Conservation (phyloP, 2,888 invertebrate species). For the Atrina japonica region DNA sequence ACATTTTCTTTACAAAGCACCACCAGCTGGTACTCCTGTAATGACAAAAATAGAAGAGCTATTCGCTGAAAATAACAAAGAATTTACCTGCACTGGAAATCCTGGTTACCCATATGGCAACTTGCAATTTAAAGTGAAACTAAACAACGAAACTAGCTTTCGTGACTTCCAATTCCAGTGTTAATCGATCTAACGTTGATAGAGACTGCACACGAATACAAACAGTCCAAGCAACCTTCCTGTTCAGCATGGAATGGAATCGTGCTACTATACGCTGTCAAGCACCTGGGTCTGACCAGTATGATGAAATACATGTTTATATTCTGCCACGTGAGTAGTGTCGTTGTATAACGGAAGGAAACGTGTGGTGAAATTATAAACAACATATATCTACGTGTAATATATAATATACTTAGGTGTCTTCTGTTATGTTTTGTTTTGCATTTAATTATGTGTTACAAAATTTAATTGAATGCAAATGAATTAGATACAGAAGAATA, state of each 20-base stretch:
- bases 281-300: conserved; percentile 18
- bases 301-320: conserved; percentile 36
- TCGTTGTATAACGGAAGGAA: no score
- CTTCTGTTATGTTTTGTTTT: no score
- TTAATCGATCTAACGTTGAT: conserved; percentile 25
- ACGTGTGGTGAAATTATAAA: no score
- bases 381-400: no score
- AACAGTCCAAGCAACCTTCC: conserved; percentile 22
- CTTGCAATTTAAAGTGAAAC: conserved; percentile 36
- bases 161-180: conserved; percentile 31
- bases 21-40: conserved; percentile 24
- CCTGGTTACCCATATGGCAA: conserved; percentile 41
- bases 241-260: conserved; percentile 40
- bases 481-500: no score
- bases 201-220: conserved; percentile 27
- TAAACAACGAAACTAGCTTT: conserved; percentile 22
- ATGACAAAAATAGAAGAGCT: conserved; percentile 34
- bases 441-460: no score
- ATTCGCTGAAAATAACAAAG: conserved; percentile 31
- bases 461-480: no score
- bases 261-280: conserved; percentile 36
- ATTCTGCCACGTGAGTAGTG: conserved; percentile 27
- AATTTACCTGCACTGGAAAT: conserved; percentile 35
- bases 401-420: no score
- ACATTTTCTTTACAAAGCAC: no score